Conservation (phyloP, 2,113 vertebrate species). For the Thymallus thymallus region DNA sequence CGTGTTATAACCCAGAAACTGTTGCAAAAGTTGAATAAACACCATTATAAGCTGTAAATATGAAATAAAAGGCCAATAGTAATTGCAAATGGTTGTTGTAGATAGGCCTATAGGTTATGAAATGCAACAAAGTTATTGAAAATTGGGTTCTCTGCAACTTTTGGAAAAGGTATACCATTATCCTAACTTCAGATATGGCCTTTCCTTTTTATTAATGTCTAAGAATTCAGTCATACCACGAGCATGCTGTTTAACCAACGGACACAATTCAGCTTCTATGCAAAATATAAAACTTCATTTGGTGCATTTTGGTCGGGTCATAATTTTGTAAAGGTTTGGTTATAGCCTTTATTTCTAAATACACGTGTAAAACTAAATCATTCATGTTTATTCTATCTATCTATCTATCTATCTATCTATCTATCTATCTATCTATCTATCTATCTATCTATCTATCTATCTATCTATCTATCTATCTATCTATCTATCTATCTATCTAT, state of each 20-base stretch:
- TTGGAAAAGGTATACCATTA: not conserved
- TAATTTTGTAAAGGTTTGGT: not conserved
- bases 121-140: constrained; percentile 6
- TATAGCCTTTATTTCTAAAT: not conserved
- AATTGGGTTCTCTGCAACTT: not conserved
- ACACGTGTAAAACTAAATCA: not conserved
- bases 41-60: not conserved
- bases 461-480: constrained; percentile 12
- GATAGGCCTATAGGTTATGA: not conserved
- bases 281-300: not conserved
- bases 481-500: constrained; percentile 36
- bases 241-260: not conserved
- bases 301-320: not conserved
- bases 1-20: constrained; percentile 37
- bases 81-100: not conserved
- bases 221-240: not conserved
- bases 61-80: not conserved
- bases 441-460: not conserved
- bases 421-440: constrained; percentile 25
- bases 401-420: constrained; percentile 35
- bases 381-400: not conserved
- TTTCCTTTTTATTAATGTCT: not conserved
- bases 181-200: not conserved
- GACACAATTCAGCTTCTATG: not conserved
- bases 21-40: constrained; percentile 35